Percentiles rank a stretch among this genome's conserved stretches.
phyloP scores from a whole-genome alignment of 2,113 vertebrate genomes.

The Pteruthius melanotis region DNA sequence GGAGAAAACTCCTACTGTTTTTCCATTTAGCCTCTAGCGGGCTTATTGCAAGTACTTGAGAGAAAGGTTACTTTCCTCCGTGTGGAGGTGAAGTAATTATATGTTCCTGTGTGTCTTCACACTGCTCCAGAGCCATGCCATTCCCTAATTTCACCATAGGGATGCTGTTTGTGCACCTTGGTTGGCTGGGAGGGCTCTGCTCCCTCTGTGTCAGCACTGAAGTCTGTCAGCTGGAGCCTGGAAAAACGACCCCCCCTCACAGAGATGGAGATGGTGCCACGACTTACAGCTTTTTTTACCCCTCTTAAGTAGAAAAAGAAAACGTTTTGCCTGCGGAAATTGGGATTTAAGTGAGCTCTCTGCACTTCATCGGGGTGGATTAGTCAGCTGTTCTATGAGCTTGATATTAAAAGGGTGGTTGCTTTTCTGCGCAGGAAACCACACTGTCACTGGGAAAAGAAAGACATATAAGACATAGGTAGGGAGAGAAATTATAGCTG shows the following conservation, averaged over 20 bases:
- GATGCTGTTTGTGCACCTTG: not conserved
- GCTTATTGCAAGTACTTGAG: conserved; percentile 21
- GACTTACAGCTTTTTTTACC: not conserved
- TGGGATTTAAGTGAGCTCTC: not conserved
- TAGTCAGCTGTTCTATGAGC: not conserved
- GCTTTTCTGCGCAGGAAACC: not conserved
- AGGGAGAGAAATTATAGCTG: not conserved
- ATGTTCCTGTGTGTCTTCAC: conserved; percentile 11
- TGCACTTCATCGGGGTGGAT: not conserved
- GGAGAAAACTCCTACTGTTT: conserved; percentile 31
- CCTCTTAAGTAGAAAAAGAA: not conserved
- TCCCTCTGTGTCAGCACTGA: not conserved
- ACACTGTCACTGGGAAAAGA: not conserved
- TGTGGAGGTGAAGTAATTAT: conserved; percentile 41
- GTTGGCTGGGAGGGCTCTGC: not conserved
- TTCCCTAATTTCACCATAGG: not conserved
- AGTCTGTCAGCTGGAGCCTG: conserved; percentile 1
- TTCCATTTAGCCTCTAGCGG: conserved; percentile 8
- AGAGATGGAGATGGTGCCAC: not conserved
- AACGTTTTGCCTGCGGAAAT: not conserved
- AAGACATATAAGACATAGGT: not conserved
- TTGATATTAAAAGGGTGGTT: not conserved
- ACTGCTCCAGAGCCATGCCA: not conserved
- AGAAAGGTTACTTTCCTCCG: conserved; percentile 14
- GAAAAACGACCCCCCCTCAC: not conserved